These are phyloP conservation scores for Cyprinella venusta DNA, from an alignment of 2,797 vertebrate genomes.

Conservation along the genomic window DNA sequence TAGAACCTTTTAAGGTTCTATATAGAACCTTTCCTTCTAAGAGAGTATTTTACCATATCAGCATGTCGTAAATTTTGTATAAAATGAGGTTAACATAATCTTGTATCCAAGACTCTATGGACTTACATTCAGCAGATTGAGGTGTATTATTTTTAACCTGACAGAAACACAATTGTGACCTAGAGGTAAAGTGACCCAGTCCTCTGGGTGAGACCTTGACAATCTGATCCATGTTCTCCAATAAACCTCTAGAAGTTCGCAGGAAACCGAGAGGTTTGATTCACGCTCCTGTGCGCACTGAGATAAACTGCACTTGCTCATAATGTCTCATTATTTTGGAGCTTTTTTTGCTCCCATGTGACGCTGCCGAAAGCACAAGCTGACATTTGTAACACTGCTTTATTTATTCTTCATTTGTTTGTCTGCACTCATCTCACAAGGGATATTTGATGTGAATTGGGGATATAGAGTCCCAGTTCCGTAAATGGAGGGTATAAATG, in stretches of 20 bases:
- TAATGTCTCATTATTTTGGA: conserved; percentile 57
- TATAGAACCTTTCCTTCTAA: no score
- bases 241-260: conserved; percentile 45
- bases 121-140: neutral
- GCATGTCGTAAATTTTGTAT: conserved; percentile 27
- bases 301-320: conserved; percentile 39
- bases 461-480: conserved; percentile 16
- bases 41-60: neutral
- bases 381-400: conserved; percentile 51
- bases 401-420: conserved; percentile 55
- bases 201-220: conserved; percentile 52
- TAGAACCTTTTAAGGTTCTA: no score
- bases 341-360: conserved; percentile 43
- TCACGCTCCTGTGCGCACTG: conserved; percentile 32
- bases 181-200: conserved; percentile 37
- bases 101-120: neutral
- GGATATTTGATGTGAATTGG: conserved; percentile 39
- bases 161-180: conserved; percentile 35
- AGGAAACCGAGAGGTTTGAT: conserved; percentile 41
- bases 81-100: conserved; percentile 39
- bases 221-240: conserved; percentile 61
- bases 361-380: conserved; percentile 31
- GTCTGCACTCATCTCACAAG: conserved; percentile 9
- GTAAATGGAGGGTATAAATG: conserved; percentile 18
- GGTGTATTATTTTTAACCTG: conserved; percentile 4